Base-by-base conservation (phyloP, 2,113 vertebrate species). In the Proteles cristata region DNA sequence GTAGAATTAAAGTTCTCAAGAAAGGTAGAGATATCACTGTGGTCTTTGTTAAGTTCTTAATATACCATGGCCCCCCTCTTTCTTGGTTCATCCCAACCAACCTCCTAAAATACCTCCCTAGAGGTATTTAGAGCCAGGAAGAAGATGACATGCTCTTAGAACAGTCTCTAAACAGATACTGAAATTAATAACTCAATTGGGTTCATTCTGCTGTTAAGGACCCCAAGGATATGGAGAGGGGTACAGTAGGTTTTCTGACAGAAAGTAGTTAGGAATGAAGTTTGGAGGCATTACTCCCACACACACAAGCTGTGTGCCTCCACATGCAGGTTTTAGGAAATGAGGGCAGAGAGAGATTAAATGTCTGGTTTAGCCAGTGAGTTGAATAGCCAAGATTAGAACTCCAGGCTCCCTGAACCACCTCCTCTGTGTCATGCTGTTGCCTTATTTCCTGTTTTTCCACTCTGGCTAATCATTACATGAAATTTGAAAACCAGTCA, bases 381-480 rank as follows among this genome's bases (percentile, higher is more conserved):
- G 14, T 58, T 82, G 79, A 53, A 45, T 7, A 11, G 9, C 35
- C n/a, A 25, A 80, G 39, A 81, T 71, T 74, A 76, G 68, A 96
- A 95, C 74, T 83, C 61, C 66, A 68, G 73, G 33, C 35, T 86
- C 89, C 45, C 84, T 63, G 16, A 71, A 23, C 15, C 19, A 45
- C 82, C 80, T 96, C 84, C 85, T 48, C 26, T 33, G 7, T 39
- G 65, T 90, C 39, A 83, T 17, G 7, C 50, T 63, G 53, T 23
- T 69, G 79, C 55, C 61, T 79, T 69, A 81, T 84, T 89, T 97
- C 88, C 90, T 97, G 96, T 90, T 95, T 95, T 93, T 81, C 89
- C 26, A 77, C 25, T 81, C 83, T 12, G 69, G 28, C 74, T 58
- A 96, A 92, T 92, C 61, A 74, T 73, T 23, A 50, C 45, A 55